phyloP scores from a whole-genome alignment of 2,113 vertebrate genomes.

The Heterotilapia buettikoferi region DNA sequence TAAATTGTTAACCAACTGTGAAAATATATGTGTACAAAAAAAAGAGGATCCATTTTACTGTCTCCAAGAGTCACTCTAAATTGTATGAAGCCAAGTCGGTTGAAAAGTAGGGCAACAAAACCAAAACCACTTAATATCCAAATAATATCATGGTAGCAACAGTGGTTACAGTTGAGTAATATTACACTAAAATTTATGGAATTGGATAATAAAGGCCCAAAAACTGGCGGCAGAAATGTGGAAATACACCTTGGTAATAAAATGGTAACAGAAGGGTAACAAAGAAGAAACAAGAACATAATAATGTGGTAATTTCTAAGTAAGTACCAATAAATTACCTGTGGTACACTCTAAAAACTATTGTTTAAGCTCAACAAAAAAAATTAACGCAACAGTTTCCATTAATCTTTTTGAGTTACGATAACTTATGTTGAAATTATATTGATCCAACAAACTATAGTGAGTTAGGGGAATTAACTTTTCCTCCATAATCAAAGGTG shows the following conservation, averaged over 20 bases:
- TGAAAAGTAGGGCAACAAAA: background rate
- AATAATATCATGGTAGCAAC: background rate
- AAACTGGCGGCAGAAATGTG: fast-evolving
- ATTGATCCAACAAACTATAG: too few species aligned
- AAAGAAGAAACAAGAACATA: background rate
- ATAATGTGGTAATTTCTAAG: background rate
- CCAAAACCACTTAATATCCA: background rate
- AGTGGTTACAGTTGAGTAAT: background rate
- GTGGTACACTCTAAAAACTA: too few species aligned
- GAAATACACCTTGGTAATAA: background rate
- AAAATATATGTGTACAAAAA: background rate
- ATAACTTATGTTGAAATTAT: too few species aligned
- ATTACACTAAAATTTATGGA: background rate
- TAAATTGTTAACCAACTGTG: background rate
- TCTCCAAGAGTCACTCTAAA: background rate
- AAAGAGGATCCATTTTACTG: background rate
- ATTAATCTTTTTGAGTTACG: too few species aligned
- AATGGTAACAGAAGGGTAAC: background rate
- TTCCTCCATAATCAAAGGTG: too few species aligned
- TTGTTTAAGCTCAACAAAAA: too few species aligned
- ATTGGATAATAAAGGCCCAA: background rate
- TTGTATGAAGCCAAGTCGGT: background rate
- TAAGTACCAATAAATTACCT: background rate
- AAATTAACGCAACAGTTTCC: too few species aligned
- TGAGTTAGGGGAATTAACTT: too few species aligned